Evolutionary conservation across 2,797 vertebrate species (phyloP).

Genomic region (Fringilla coelebs): DNA sequence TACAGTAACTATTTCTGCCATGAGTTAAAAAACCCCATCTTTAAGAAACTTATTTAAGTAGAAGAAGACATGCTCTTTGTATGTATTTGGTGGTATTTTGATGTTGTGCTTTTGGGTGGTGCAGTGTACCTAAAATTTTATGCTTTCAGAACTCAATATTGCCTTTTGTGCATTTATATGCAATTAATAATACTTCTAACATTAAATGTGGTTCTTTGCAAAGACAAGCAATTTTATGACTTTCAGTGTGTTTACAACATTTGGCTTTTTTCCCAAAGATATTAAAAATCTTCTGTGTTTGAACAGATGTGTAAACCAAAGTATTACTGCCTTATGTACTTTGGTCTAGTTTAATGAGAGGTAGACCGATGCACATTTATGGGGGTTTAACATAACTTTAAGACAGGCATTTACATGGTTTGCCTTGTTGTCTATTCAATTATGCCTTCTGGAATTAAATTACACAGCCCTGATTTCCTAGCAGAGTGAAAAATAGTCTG

Average conservation of each 20-base stretch:
- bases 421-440: neutral
- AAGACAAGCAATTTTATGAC: slow-evolving; percentile 49
- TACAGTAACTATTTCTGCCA: slow-evolving; percentile 29
- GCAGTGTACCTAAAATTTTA: slow-evolving; percentile 9
- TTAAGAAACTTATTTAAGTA: neutral
- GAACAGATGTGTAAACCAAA: slow-evolving; percentile 64
- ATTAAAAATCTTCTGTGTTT: slow-evolving; percentile 63
- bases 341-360: slow-evolving; percentile 15
- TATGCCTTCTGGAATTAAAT: neutral
- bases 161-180: slow-evolving; percentile 45
- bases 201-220: slow-evolving; percentile 40
- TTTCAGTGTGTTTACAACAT: slow-evolving; percentile 44
- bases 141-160: slow-evolving; percentile 12
- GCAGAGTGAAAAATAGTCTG: neutral
- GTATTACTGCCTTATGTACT: slow-evolving; percentile 24
- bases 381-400: neutral
- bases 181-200: slow-evolving; percentile 21
- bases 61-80: neutral
- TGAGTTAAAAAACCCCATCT: neutral
- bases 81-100: neutral
- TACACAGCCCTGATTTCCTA: neutral
- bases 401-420: neutral
- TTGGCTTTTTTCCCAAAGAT: slow-evolving; percentile 55
- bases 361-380: neutral
- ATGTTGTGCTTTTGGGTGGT: neutral